phyloP scores from a whole-genome alignment of 2,797 vertebrate species.

The Hyperoplus immaculatus region DNA sequence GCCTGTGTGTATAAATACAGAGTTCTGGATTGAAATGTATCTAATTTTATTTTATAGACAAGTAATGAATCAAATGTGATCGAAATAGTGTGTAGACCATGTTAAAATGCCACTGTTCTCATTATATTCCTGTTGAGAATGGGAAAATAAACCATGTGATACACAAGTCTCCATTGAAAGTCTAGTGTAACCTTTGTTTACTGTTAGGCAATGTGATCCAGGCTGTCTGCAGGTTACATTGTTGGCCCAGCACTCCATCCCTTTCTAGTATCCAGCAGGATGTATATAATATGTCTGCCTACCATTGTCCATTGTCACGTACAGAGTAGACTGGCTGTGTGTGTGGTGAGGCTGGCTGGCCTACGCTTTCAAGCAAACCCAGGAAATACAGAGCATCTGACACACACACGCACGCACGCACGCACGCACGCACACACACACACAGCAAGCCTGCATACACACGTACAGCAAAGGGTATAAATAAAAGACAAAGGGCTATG shows the following conservation, averaged over 20 bases:
- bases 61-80: not conserved
- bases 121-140: not conserved
- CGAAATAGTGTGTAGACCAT: not conserved
- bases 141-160: not conserved
- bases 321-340: too few species aligned
- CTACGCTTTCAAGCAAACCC: conserved; percentile 24
- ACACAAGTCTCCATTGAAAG: too few species aligned
- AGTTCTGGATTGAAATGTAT: not conserved
- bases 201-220: not conserved
- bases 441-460: not conserved
- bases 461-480: conserved; percentile 15
- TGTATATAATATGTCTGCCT: conserved; percentile 57
- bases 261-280: conserved; percentile 57
- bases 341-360: not conserved
- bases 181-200: not conserved
- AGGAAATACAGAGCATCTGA: conserved; percentile 49
- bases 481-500: conserved; percentile 26
- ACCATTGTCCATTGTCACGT: conserved; percentile 69
- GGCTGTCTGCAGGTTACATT: conserved; percentile 22
- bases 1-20: not conserved
- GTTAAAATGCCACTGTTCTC: not conserved
- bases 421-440: not conserved
- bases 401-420: not conserved
- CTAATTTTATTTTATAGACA: too few species aligned
- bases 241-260: conserved; percentile 20